Conservation (phyloP, 2,113 vertebrate species). For the Salvelinus sp. region DNA sequence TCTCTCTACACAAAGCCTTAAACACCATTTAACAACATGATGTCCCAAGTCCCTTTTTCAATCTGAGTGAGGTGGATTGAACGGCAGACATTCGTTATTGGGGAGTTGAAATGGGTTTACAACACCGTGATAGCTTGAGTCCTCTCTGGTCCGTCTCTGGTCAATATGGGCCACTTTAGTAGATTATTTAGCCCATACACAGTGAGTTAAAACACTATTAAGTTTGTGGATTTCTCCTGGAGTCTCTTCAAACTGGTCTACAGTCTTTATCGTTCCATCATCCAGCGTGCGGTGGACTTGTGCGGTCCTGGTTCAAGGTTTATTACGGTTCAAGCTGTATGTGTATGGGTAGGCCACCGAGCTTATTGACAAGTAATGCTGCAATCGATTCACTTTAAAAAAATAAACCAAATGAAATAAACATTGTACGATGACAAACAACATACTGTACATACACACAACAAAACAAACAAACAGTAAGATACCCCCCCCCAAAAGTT, state of each 20-base stretch:
- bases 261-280: constrained; percentile 21
- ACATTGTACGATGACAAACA: constrained; percentile 27
- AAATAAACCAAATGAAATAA: constrained; percentile 21
- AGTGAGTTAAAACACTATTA: not conserved
- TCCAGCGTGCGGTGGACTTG: not conserved
- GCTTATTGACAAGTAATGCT: constrained; percentile 15
- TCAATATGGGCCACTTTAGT: not conserved
- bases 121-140: not conserved
- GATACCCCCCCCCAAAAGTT: constrained; percentile 9
- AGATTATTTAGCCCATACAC: not conserved
- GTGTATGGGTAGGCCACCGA: constrained; percentile 6
- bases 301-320: constrained; percentile 2
- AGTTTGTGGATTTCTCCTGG: not conserved
- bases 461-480: constrained; percentile 21
- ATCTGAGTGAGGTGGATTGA: constrained; percentile 4
- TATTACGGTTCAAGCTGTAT: constrained; percentile 7
- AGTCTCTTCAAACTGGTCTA: constrained; percentile 18
- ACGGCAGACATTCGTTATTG: not conserved
- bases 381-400: constrained; percentile 29
- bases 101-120: not conserved
- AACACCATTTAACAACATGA: constrained; percentile 19
- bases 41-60: constrained; percentile 37
- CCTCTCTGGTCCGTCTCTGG: not conserved
- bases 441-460: not conserved
- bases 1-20: constrained; percentile 22